Base-by-base conservation (phyloP, 2,797 vertebrate species). In the Crocidura indochinensis region DNA sequence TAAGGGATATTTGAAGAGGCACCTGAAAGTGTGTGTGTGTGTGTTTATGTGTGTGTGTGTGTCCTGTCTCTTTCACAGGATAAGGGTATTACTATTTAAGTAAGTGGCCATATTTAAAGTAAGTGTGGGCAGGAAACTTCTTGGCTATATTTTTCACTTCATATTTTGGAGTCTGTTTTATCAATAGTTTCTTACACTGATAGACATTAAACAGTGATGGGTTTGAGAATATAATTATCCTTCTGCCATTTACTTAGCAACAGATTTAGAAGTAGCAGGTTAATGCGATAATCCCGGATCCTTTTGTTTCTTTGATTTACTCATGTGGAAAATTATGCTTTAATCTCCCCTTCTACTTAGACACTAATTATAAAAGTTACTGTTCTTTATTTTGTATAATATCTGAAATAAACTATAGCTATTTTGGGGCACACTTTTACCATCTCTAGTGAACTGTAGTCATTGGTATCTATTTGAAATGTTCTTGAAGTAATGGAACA, bases 211-310 rank as follows among this genome's bases (percentile, higher is more conserved):
- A 81, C 49, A 80, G 83, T 87, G 56, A 56, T 88, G 76, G 31
- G 76, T 77, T 84, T 91, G 84, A 10, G 68, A 44, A 80, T 90
- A 29, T 91, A 90, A 96, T 95, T 95, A 94, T 84, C 91, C 90
- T 27, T 24, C 95, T 85, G 81, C 93, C 92, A 90, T 96, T 97
- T 97, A 96, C 96, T 90, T 96, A 96, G 97, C 95, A 96, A 96
- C 89, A 92, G n/a, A 92, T 93, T 96, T 95, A 96, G 94, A 96
- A 93, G 95, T 91, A 95, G 46, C 10, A 74, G 94, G 78, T 94
- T 90, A 95, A 94, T 60, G 49, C 94, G 77, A 10, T 92, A 88
- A 96, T 95, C 88, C 93, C 80, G n/a, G n/a, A n/a, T 22, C 49
- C 77, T 88, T 72, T 69, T 49, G 1, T 90, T 90, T 92, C 91